Evolutionary conservation across 2,888 invertebrate genomes (phyloP).

Genomic region (Rotaria magnacalcarata): DNA sequence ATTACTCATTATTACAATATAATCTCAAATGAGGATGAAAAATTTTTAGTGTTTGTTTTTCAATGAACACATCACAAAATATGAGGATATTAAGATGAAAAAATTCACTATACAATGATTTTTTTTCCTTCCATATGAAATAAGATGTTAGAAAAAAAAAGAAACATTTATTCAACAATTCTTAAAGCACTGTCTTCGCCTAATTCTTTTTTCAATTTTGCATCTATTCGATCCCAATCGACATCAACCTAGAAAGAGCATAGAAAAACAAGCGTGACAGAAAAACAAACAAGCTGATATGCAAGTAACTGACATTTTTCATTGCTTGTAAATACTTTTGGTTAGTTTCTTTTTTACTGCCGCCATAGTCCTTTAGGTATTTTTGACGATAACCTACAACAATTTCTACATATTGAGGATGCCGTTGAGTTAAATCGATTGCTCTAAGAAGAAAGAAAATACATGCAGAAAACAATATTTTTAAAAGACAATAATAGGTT

Average conservation of each 20-base stretch:
- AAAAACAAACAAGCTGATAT: not conserved
- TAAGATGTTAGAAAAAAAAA: too few species aligned
- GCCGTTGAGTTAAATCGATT: conserved; percentile 70
- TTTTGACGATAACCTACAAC: conserved; percentile 69
- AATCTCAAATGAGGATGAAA: not conserved
- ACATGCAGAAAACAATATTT: too few species aligned
- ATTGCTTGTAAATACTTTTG: conserved; percentile 56
- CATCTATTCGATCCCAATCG: conserved; percentile 61
- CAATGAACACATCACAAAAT: not conserved
- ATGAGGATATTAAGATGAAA: not conserved
- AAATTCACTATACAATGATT: not conserved
- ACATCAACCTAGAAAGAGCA: conserved; percentile 57
- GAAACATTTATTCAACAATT: not conserved
- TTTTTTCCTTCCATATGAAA: not conserved
- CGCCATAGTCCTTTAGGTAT: conserved; percentile 64
- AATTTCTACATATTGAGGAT: conserved; percentile 70
- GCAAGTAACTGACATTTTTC: conserved; percentile 52
- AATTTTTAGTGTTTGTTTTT: not conserved
- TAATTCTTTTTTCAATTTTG: conserved; percentile 59
- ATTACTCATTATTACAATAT: not conserved
- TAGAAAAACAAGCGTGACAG: too few species aligned
- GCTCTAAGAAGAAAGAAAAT: conserved; percentile 62
- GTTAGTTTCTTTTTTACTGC: conserved; percentile 60
- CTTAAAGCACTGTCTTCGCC: not conserved
- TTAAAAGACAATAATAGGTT: too few species aligned